phyloP scores from a whole-genome alignment of 2,888 invertebrate genomes.

The Sinhomidia bicolor region DNA sequence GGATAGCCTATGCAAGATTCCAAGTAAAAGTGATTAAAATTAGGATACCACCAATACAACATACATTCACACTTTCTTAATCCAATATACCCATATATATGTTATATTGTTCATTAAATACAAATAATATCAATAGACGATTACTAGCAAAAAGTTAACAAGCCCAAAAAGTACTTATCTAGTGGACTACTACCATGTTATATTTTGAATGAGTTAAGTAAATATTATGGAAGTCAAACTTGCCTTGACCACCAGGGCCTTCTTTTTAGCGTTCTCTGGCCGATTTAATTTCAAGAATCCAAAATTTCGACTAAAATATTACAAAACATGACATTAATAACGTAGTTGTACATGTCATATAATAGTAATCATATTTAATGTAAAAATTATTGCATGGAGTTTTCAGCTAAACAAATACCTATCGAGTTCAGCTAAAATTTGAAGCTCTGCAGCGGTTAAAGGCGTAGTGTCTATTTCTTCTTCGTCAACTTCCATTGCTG shows the following conservation, averaged over 20 bases:
- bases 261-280: conserved; percentile 90
- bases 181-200: too few relatives aligned
- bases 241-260: conserved; percentile 90
- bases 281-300: conserved; percentile 92
- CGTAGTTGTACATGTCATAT: neutral
- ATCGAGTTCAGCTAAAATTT: conserved; percentile 93
- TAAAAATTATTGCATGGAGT: neutral
- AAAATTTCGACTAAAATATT: conserved; percentile 89
- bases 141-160: too few relatives aligned
- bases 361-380: neutral
- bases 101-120: too few relatives aligned
- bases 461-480: conserved; percentile 83
- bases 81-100: too few relatives aligned
- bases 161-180: too few relatives aligned
- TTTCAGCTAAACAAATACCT: conserved; percentile 87
- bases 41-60: neutral
- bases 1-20: conserved; percentile 86
- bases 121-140: too few relatives aligned
- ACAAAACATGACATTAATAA: neutral
- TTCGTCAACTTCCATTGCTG: conserved; percentile 53
- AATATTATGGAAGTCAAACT: too few relatives aligned
- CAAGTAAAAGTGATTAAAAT: neutral
- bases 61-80: too few relatives aligned
- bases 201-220: too few relatives aligned
- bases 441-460: conserved; percentile 91